Conservation (phyloP, 2,113 vertebrate species). For the Gymnocephalus cernua region DNA sequence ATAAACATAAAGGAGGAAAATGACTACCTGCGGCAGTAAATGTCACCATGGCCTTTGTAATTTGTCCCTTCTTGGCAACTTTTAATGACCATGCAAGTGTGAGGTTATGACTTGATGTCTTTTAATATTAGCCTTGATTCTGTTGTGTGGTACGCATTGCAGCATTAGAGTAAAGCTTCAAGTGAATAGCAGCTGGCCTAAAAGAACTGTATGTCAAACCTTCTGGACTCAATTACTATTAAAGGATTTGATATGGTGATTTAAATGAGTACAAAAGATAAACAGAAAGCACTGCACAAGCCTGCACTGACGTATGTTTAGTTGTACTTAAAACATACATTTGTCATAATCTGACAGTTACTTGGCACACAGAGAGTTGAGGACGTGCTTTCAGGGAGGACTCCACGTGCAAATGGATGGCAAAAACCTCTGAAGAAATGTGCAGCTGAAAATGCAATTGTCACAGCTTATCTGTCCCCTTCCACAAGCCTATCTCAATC, state of each 20-base stretch:
- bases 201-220: constrained; percentile 25
- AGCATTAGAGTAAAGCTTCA: constrained; percentile 44
- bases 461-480: constrained; percentile 47
- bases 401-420: constrained; percentile 18
- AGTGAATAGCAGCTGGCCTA: constrained; percentile 27
- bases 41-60: constrained; percentile 78
- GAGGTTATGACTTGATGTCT: constrained; percentile 62
- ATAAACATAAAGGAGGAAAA: constrained; percentile 82
- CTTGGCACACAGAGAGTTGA: constrained; percentile 36
- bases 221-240: constrained; percentile 46
- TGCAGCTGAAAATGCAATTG: constrained; percentile 53
- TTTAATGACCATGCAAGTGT: constrained; percentile 75
- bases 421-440: constrained; percentile 12
- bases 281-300: constrained; percentile 51
- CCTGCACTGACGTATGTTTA: constrained; percentile 47
- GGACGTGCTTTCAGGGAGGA: constrained; percentile 31
- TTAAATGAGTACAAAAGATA: constrained; percentile 52
- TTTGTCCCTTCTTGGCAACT: constrained; percentile 72
- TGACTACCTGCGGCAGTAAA: constrained; percentile 75
- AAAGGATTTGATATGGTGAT: constrained; percentile 45
- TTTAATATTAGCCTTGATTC: constrained; percentile 71
- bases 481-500: constrained; percentile 36
- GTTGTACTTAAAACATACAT: constrained; percentile 55
- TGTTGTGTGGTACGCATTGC: constrained; percentile 40
- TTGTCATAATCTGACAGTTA: constrained; percentile 53